phyloP scores from a whole-genome alignment of 2,113 vertebrate species.

The Myrmecobius fasciatus region DNA sequence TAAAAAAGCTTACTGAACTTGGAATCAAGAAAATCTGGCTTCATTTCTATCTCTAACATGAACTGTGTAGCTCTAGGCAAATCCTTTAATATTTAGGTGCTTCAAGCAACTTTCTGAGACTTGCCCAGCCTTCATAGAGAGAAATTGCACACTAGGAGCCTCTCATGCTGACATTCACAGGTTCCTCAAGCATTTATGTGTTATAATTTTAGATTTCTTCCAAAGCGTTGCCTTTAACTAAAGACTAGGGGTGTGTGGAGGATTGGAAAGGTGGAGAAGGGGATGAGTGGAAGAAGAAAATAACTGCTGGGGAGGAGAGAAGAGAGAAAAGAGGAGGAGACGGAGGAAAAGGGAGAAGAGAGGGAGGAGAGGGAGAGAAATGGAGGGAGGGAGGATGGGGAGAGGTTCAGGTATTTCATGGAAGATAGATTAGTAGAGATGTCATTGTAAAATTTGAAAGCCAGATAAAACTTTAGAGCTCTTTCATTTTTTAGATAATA shows the following conservation, averaged over 20 bases:
- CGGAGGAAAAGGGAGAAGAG: background rate
- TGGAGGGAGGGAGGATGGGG: background rate
- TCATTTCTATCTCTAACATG: background rate
- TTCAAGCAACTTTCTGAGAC: background rate
- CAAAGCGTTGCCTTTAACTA: background rate
- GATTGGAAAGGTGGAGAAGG: background rate
- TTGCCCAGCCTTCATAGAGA: background rate
- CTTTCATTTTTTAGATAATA: background rate
- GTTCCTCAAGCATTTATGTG: background rate
- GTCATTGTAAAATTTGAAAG: background rate
- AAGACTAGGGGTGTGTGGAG: background rate
- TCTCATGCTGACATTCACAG: background rate
- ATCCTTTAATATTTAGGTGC: background rate
- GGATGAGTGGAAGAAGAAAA: background rate
- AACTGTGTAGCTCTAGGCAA: background rate
- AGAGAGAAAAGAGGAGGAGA: background rate
- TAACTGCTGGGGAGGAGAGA: background rate
- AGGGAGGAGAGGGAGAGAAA: too few relatives aligned
- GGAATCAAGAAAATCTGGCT: background rate
- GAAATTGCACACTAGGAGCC: background rate
- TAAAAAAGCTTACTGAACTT: background rate
- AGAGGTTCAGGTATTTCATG: background rate
- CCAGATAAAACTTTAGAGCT: background rate
- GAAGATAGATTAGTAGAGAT: background rate
- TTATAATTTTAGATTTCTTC: background rate